Base-by-base conservation (phyloP, 2,797 vertebrate species). In the Enteromius radiatus region DNA sequence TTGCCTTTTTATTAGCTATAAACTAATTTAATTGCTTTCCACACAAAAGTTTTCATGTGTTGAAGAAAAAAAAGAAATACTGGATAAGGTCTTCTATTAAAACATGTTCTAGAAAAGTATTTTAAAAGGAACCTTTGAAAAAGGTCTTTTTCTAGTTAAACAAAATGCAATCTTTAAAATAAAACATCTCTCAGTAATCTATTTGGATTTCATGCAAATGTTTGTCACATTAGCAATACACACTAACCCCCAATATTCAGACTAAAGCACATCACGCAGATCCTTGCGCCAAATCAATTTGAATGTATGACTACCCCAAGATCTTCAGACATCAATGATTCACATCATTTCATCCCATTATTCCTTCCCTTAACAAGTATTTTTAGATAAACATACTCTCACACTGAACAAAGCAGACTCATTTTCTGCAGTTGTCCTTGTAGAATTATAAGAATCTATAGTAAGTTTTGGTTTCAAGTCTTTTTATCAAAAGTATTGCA, bases 141-240 rank as follows among this genome's bases (percentile, higher is more conserved):
- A 33, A 15, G 7, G 5, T 79, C 3, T 71, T 80, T 73, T 80
- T 79, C n/a, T 38, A 7, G 41, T 52, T 23, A 43, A 77, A 85
- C 56, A 80, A 83, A 80, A 79, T 81, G 68, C 68, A 68, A 26
- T 61, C 26, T 65, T 65, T 63, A 38, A 54, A 83, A 81, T 75
- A 77, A 87, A 81, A 61, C 49, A 64, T 68, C 28, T 33, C 74
- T 36, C 33, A 75, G 63, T 64, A 67, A 59, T 74, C 63, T 49
- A 69, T 81, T 85, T 52, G 73, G 45, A 76, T 9, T 14, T 15
- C 15, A 80, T 59, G 73, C 71, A 81, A 85, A 75, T 11, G 21
- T 76, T 73, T 59, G 26, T 63, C 78, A 79, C 71, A 74, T 77
- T 67, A 83, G 84, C 26, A 67, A 73, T 61, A 71, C 77, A 83